Evolutionary conservation across 2,113 vertebrate species (phyloP), one percentile per base, ranked within the genome.

Genomic region (Callospermophilus lateralis): DNA sequence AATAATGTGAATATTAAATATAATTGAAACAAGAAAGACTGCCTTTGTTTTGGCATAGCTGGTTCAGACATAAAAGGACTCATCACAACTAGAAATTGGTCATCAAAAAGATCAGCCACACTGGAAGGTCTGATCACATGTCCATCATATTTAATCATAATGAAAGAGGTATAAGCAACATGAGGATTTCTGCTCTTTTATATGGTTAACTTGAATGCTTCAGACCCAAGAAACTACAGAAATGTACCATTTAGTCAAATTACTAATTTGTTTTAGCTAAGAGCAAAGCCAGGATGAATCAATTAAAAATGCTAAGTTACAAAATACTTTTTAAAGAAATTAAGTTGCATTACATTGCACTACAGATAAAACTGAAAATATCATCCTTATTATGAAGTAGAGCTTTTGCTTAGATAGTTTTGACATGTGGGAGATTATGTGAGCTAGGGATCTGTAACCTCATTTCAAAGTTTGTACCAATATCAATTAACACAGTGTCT

Each of bases 21-120:
- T 78, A 79, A 80, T 53, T 84, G 79, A 92, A 96, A 90, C 85
- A 95, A 97, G 93, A 97, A 97, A 96, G 95, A 28, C 68, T 15
- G 24, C n/a, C 74, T 96, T 96, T 93, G 61, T 90, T 84, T 87
- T 2, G 0, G 24, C 20, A 34, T 37, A 92, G 77, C 72, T 37
- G 70, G 55, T 37, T 86, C 20, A 95, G 83, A 90, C 94, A 67
- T 58, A 67, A 76, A 87, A 90, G 53, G 24, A 86, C 12, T 67
- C 45, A 30, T 45, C 61, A 48, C 67, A 86, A 63, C 63, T 78
- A 90, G 68, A 96, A 95, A 61, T 7, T n/a, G 34, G 81, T 42
- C 58, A 30, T 63, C 73, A 32, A 53, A 70, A 72, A 81, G 26
- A 45, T 70, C 34, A 61, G 39, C 37, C 42, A 68, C 45, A 42